Evolutionary conservation across 2,113 vertebrate species (phyloP).

Genomic region (Hemichromis elongatus): DNA sequence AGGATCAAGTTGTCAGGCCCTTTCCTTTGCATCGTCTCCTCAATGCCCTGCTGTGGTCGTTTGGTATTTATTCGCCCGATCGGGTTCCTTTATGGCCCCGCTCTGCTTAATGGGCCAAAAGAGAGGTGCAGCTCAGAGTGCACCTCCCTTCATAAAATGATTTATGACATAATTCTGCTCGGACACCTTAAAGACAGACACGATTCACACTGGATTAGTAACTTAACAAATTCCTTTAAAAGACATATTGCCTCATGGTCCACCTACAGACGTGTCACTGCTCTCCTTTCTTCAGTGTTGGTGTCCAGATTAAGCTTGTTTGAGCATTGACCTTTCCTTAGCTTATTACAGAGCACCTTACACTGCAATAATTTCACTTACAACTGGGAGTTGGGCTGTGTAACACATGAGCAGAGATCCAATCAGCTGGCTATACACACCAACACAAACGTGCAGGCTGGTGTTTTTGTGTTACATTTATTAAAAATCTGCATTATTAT

Average conservation of each 20-base stretch:
- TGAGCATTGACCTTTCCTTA: neutral
- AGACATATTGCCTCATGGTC: neutral
- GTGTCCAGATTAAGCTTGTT: neutral
- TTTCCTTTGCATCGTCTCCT: conserved; percentile 13
- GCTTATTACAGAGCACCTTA: neutral
- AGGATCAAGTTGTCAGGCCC: neutral
- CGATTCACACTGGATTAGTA: neutral
- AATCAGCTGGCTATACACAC: neutral
- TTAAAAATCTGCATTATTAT: neutral
- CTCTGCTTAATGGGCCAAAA: conserved; percentile 54
- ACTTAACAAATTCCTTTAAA: neutral
- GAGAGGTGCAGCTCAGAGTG: conserved; percentile 23
- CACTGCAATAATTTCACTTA: neutral
- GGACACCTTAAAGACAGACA: neutral
- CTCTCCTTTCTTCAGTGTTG: neutral
- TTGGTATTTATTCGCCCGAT: conserved; percentile 45
- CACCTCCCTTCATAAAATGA: neutral
- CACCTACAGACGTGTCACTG: neutral
- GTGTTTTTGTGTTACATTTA: neutral
- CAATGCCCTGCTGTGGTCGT: conserved; percentile 5
- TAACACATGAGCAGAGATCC: neutral
- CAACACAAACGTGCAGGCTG: neutral
- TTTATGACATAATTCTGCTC: neutral
- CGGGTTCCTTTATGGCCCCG: conserved; percentile 33
- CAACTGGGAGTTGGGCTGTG: neutral